Base-by-base conservation (phyloP, 1,140 invertebrate genomes). In the Pectinophora gossypiella region DNA sequence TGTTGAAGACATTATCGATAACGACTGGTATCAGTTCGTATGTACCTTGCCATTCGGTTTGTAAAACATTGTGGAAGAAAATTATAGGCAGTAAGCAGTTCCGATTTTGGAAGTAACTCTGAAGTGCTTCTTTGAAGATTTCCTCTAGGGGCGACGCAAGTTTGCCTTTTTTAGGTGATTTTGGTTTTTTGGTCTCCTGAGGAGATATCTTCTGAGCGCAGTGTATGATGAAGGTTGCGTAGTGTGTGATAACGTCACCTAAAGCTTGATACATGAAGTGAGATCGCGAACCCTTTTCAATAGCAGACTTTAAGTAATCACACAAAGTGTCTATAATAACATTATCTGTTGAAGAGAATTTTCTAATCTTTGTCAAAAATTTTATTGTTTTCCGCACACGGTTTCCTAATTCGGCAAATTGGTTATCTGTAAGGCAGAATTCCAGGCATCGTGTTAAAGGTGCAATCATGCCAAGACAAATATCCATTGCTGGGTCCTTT, bases 201-300 rank as follows among this genome's bases (percentile, higher is more conserved):
- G 35, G 22, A 10, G 63, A 54, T 18, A 90, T 61, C 58, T 87
- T 87, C 67, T 90, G 87, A 1, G 89, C 88, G 68, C 92, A 92
- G 61, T 90, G 87, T 13, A 93, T 88, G 16, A 94, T 84, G 58
- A 94, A 93, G 7, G 90, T 90, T 23, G 91, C 91, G 69, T 92
- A 92, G 52, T 91, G 89, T 1, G 91, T 89, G 6, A 94, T 87
- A 50, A 93, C 89, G 57, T 92, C 90, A 5, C 90, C 90, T 77
- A 94, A 90, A 65, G 93, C 91, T 79, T 93, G 90, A 64, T 90
- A 91, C 59, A 94, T 74, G 19, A 91, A 89, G 38, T 91, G 88
- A 2, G 90, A 92, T 56, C 90, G 84, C 43, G 86, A 87, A 3
- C 92, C 92, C 80, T 93, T 93, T 46, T 91, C 90, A 50, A 93